Evolutionary conservation across 2,113 vertebrate genomes (phyloP), one percentile per base, ranked within the genome.

Genomic region (Rhinopomastus cyanomelas): DNA sequence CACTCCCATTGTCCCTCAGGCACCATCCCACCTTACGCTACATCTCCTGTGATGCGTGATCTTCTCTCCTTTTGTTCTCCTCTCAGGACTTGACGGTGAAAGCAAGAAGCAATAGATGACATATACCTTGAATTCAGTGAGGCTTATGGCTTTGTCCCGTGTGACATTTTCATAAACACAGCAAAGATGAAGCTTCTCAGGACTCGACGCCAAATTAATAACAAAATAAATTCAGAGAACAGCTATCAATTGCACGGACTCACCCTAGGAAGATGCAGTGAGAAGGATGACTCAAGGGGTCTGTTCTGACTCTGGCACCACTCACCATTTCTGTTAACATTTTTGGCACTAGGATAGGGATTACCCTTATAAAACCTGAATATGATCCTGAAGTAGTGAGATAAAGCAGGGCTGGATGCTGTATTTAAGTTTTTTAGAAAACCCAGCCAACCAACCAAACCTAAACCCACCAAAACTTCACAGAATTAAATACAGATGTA

Each of bases 261-360:
- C 19, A 39, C 53, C 11, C 90, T 67, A 78, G 21, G 59, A 85
- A 94, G 65, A 90, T 60, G 81, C 44, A 91, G 74, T 29, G 57
- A 56, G 32, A 34, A 5, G 44, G 39, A 78, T 90, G 83, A 84
- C 69, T 53, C 39, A 71, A 60, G 34, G n/a, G 44, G 56, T 74
- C 65, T 74, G 26, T 67, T 64, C 83, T 94, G 68, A 42, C 68
- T 91, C 73, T 89, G 73, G 39, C 57, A 86, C 49, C 86, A 44
- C 32, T 67, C 48, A n/a, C 72, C 4, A 3, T 71, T 93, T 93
- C 81, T 67, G 23, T 16, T 67, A 78, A 83, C 71, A 46, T 32
- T 73, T 90, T 90, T 66, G 60, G 56, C 60, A 77, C 39, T 14
- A 79, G 73, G 71, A 67, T 37, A 67, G 14, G 30, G 49, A 86